Evolutionary conservation across 92 coral and sea anemone genomes (phyloP), one percentile per base, ranked within the genome.

Genomic region (Galaxea fascicularis): DNA sequence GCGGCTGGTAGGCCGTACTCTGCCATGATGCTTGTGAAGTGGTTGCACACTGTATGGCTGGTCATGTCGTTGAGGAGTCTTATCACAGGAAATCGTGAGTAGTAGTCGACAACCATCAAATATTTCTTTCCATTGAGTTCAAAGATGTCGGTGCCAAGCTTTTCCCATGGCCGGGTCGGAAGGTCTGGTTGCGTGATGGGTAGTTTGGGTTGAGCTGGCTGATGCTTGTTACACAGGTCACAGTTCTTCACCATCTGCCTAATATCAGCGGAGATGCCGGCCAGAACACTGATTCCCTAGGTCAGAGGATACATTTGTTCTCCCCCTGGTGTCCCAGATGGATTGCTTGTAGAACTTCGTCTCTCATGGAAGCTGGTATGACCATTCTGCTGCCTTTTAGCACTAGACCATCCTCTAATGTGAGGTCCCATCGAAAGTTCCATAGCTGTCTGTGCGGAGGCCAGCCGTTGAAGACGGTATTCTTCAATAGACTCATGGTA

Each of bases 51-150:
- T 4, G 93, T 86, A 11, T 39, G 60, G 16, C 76, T 86, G 52
- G 85, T 53, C 87, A 89, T 89, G 91, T 90, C 73, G 30, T 74
- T 70, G 58, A 84, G 15, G 44, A 68, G 92, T 21, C 89, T 29
- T 2, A 89, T 56, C 11, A 87, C 87, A 11, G 87, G 87, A 41
- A 90, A 86, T 87, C 87, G 59, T 47, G 88, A 90, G 62, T 79
- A 90, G 58, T 60, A 80, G 29, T 90, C 91, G 53, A 71, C 89
- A 28, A 73, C 54, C 90, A 79, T 70, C 14, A 56, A 49, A 28
- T 76, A 54, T 24, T 57, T 76, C 46, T 22, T n/a, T 28, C 45
- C 69, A 16, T 76, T 52, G 20, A 52, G 12, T 52, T 52, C 58
- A 10, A 52, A 52, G 20, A 52, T 52, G 58, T 52, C 58, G 20